These are phyloP conservation scores for Molossus molossus DNA, from an alignment of 2,797 vertebrate species.

Conservation along the genomic window DNA sequence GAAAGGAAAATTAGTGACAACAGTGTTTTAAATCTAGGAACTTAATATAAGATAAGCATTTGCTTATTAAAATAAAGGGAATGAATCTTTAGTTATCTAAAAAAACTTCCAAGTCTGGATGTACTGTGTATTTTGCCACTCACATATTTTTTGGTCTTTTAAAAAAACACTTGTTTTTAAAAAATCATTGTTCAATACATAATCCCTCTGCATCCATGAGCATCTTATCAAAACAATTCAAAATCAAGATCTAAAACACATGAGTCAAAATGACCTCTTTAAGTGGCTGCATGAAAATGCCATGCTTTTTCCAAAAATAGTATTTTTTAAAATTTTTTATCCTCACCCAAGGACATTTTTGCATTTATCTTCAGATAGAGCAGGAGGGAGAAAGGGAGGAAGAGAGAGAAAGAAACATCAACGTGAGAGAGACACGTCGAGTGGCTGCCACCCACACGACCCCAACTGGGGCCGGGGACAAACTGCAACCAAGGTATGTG, in stretches of 20 bases:
- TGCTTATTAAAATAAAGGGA: constrained; percentile 53
- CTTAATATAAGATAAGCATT: constrained; percentile 37
- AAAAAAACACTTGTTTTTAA: neutral
- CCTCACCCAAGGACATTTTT: too few species aligned
- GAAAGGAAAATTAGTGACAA: constrained; percentile 41
- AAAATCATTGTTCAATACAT: constrained; percentile 22
- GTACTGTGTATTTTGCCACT: constrained; percentile 35
- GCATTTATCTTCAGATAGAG: too few species aligned
- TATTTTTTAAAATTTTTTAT: too few species aligned
- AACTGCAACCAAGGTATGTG: too few species aligned
- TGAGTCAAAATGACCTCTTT: neutral
- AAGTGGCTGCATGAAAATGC: constrained; percentile 55
- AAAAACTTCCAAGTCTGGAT: constrained; percentile 46
- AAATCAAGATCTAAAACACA: neutral
- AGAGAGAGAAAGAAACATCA: too few species aligned
- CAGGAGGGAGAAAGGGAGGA: too few species aligned
- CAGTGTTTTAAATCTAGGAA: constrained; percentile 34
- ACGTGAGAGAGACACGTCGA: too few species aligned
- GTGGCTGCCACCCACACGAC: too few species aligned
- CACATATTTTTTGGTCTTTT: neutral
- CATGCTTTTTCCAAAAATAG: neutral
- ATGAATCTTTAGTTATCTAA: constrained; percentile 46
- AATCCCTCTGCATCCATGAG: neutral
- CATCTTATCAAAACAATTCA: constrained; percentile 45
- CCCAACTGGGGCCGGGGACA: too few species aligned